Conservation (phyloP, 2,797 vertebrate genomes). For the Muscicapa striata region DNA sequence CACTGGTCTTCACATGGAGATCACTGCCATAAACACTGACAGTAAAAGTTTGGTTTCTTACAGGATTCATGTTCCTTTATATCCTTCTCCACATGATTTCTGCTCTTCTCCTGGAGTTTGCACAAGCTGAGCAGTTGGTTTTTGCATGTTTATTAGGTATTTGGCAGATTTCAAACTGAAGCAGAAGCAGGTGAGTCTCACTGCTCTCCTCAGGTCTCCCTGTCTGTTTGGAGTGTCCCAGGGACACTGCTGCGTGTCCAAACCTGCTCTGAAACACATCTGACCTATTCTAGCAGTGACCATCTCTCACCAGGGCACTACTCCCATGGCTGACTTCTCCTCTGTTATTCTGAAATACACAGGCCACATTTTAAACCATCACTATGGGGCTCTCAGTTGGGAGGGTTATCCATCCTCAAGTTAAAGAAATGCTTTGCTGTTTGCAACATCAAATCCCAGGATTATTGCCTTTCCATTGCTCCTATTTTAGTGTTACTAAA, state of each 20-base stretch:
- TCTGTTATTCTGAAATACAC: neutral
- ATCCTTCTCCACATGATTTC: neutral
- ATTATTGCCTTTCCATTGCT: neutral
- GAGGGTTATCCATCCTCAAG: neutral
- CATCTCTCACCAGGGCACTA: neutral
- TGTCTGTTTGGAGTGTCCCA: neutral
- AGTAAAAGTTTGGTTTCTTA: neutral
- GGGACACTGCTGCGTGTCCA: neutral
- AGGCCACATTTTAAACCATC: neutral
- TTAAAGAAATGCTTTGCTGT: neutral
- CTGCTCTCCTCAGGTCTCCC: neutral
- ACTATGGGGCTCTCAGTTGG: neutral
- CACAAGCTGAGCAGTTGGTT: neutral
- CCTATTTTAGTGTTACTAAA: neutral
- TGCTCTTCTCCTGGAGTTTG: neutral
- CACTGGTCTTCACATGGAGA: rapidly evolving
- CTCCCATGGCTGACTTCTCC: neutral
- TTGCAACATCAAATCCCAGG: neutral
- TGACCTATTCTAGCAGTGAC: neutral
- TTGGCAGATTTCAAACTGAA: neutral
- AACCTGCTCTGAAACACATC: neutral
- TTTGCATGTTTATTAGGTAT: neutral
- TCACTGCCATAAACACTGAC: neutral
- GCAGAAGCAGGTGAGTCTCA: neutral
- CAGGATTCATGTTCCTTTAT: neutral